Conservation (phyloP, 1,140 invertebrate genomes). For the Macrocentrus cingulum region DNA sequence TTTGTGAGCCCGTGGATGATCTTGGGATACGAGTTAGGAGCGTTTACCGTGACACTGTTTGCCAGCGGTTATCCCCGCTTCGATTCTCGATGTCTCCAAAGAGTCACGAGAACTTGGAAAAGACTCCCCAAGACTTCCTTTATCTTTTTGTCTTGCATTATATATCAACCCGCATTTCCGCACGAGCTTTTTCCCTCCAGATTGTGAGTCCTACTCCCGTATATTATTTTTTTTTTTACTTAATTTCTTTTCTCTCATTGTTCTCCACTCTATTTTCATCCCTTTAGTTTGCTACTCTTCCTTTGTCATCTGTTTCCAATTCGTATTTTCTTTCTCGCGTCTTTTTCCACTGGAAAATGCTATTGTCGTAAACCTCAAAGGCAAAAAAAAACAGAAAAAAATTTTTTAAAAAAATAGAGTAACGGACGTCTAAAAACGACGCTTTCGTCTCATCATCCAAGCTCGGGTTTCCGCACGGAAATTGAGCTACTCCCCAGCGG, state of each 20-base stretch:
- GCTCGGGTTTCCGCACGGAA: constrained; percentile 11
- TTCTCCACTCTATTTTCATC: neutral
- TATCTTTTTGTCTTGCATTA: constrained; percentile 30
- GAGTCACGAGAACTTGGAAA: constrained; percentile 11
- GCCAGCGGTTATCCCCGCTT: constrained; percentile 23
- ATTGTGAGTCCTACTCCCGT: constrained; percentile 24
- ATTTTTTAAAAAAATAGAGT: too few species aligned
- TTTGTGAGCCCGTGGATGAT: constrained; percentile 26
- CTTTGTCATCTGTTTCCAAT: constrained; percentile 14
- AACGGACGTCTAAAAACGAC: constrained; percentile 1
- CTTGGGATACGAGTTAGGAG: constrained; percentile 27
- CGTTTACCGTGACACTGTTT: constrained; percentile 25
- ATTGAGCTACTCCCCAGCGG: constrained; percentile 10
- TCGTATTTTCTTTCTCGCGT: neutral
- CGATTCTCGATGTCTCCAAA: constrained; percentile 23
- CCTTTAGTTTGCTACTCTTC: neutral
- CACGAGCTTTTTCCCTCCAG: constrained; percentile 22
- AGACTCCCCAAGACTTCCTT: constrained; percentile 12
- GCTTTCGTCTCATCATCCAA: constrained; percentile 17
- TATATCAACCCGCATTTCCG: constrained; percentile 32
- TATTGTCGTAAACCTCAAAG: constrained; percentile 20
- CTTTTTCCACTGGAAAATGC: constrained; percentile 19
- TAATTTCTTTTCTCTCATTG: neutral
- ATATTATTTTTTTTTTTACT: constrained; percentile 7
- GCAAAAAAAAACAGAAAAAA: constrained; percentile 16